Percentiles rank a stretch among this genome's conserved stretches.
Evolutionary conservation across 2,113 vertebrate genomes (phyloP).

Genomic region (Ornithorhynchus anatinus): DNA sequence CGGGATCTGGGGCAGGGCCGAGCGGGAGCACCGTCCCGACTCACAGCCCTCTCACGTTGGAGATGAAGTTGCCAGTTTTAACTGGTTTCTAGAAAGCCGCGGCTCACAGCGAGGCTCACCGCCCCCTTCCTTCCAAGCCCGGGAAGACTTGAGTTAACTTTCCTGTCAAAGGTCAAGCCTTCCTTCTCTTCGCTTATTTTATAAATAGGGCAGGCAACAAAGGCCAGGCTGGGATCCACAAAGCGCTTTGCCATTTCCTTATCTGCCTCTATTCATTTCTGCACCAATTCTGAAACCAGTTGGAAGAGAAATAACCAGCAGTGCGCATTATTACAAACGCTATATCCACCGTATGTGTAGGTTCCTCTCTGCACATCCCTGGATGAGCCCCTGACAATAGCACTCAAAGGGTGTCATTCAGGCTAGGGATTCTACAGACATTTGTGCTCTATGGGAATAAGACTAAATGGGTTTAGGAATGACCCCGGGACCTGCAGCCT

Average conservation of each 20-base stretch:
- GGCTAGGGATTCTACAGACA: slow-evolving; percentile 51
- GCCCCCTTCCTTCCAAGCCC: background rate
- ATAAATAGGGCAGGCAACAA: background rate
- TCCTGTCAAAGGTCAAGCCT: accelerated
- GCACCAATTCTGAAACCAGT: slow-evolving; percentile 7
- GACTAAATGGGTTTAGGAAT: slow-evolving; percentile 27
- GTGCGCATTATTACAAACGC: slow-evolving; percentile 56
- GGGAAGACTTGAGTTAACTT: background rate
- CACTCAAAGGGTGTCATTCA: slow-evolving; percentile 54
- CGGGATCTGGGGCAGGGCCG: background rate
- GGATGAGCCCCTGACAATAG: slow-evolving; percentile 34
- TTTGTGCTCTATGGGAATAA: slow-evolving; percentile 35
- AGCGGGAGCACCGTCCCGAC: background rate
- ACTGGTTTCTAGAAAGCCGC: slow-evolving; percentile 9
- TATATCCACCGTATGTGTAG: slow-evolving; percentile 43
- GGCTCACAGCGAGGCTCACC: background rate
- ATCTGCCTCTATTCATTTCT: background rate
- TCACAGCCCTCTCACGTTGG: background rate
- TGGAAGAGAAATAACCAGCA: slow-evolving; percentile 35
- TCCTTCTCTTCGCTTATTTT: background rate
- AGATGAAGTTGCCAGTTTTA: background rate
- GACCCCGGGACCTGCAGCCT: slow-evolving; percentile 52
- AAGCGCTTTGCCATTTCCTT: background rate
- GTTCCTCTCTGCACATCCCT: slow-evolving; percentile 43
- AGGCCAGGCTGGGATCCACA: background rate